phyloP scores from a whole-genome alignment of 92 coral and sea anemone species.

The Diadumene lineata region DNA sequence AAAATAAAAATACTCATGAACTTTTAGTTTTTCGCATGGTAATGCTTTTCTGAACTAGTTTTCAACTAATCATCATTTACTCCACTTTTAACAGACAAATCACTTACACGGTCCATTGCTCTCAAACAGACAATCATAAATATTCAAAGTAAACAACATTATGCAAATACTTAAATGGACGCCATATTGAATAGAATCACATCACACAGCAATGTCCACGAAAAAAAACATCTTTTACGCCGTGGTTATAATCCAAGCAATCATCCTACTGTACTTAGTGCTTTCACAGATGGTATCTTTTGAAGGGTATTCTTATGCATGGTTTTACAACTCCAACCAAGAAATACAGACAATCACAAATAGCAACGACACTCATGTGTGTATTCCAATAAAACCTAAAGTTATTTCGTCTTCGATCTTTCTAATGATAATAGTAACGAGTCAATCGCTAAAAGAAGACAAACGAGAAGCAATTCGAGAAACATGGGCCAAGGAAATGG shows the following conservation, averaged over 20 bases:
- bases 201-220: background rate
- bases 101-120: background rate
- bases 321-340: constrained; percentile 19
- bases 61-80: no score
- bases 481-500: constrained; percentile 24
- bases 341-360: background rate
- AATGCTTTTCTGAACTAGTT: no score
- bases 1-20: no score
- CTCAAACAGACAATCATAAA: background rate
- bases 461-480: constrained; percentile 26
- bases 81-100: background rate
- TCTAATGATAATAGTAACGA: constrained; percentile 17
- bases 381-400: constrained; percentile 18
- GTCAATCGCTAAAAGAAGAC: constrained; percentile 20
- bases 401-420: constrained; percentile 5
- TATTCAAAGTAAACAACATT: background rate
- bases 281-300: background rate
- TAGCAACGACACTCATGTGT: constrained; percentile 9
- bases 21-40: no score
- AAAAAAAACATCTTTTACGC: background rate
- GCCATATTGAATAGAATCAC: background rate
- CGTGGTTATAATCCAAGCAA: background rate
- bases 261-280: background rate
- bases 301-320: constrained; percentile 9
- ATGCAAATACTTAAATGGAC: background rate